Evolutionary conservation across 2,113 vertebrate genomes (phyloP).

Genomic region (Ictalurus punctatus): DNA sequence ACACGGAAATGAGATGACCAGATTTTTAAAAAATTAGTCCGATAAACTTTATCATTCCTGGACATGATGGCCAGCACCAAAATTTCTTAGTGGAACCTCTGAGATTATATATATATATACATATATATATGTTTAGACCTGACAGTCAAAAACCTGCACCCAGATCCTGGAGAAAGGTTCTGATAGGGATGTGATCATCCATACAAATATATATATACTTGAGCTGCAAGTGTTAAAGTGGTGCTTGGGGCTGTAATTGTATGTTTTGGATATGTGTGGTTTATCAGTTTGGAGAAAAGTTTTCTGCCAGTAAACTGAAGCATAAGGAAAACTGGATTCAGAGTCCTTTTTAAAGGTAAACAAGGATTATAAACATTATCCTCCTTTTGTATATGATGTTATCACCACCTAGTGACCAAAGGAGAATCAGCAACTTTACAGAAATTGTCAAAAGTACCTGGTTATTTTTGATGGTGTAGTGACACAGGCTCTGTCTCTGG

Average conservation of each 20-base stretch:
- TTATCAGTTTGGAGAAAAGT: neutral
- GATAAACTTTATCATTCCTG: too few relatives aligned
- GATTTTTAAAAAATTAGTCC: too few relatives aligned
- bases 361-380: neutral
- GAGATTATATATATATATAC: too few relatives aligned
- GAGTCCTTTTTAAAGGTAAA: neutral
- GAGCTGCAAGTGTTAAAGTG: neutral
- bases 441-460: conserved; percentile 25
- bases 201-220: neutral
- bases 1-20: too few relatives aligned
- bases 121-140: conserved; percentile 52
- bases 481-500: conserved; percentile 93
- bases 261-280: neutral
- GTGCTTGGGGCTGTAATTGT: neutral
- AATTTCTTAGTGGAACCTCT: too few relatives aligned
- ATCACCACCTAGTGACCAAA: conserved; percentile 11
- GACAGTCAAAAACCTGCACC: conserved; percentile 90
- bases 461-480: conserved; percentile 88
- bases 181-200: conserved; percentile 75
- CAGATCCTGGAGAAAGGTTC: conserved; percentile 91
- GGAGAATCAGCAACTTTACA: neutral
- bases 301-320: neutral
- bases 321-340: neutral
- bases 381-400: neutral
- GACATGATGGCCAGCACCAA: too few relatives aligned